phyloP scores from a whole-genome alignment of 2,797 vertebrate species.

The Gymnocypris eckloni region DNA sequence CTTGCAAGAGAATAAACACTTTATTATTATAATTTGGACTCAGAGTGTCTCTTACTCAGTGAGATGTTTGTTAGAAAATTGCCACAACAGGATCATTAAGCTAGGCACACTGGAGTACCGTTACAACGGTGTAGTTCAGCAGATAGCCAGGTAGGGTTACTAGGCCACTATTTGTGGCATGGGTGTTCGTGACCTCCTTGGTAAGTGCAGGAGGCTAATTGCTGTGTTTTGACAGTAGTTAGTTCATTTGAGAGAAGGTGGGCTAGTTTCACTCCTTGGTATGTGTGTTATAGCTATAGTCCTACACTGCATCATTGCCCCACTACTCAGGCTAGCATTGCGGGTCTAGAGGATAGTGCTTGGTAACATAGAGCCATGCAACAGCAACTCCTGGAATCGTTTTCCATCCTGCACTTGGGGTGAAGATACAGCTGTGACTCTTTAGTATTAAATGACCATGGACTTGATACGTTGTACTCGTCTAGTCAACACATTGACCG shows the following conservation, averaged over 20 bases:
- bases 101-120: not conserved
- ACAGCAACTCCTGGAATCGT: constrained; percentile 26
- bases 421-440: constrained; percentile 22
- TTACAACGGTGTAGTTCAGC: not conserved
- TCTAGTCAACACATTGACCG: constrained; percentile 35
- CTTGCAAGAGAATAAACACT: too few relatives aligned
- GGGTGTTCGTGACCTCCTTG: constrained; percentile 35
- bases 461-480: constrained; percentile 6
- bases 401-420: constrained; percentile 8
- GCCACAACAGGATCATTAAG: too few relatives aligned
- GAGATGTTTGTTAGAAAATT: too few relatives aligned
- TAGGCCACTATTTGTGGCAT: not conserved
- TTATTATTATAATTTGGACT: too few relatives aligned
- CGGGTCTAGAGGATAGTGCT: constrained; percentile 23
- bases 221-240: constrained; percentile 34
- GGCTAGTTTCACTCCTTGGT: constrained; percentile 39
- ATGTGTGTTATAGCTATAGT: constrained; percentile 42
- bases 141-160: not conserved
- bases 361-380: constrained; percentile 22
- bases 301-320: constrained; percentile 56
- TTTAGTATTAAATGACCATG: constrained; percentile 25
- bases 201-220: constrained; percentile 56
- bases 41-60: too few relatives aligned
- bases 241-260: constrained; percentile 44
- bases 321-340: constrained; percentile 40